These are phyloP conservation scores for Thomomys bottae DNA, from an alignment of 2,113 vertebrate species.

Conservation along the genomic window DNA sequence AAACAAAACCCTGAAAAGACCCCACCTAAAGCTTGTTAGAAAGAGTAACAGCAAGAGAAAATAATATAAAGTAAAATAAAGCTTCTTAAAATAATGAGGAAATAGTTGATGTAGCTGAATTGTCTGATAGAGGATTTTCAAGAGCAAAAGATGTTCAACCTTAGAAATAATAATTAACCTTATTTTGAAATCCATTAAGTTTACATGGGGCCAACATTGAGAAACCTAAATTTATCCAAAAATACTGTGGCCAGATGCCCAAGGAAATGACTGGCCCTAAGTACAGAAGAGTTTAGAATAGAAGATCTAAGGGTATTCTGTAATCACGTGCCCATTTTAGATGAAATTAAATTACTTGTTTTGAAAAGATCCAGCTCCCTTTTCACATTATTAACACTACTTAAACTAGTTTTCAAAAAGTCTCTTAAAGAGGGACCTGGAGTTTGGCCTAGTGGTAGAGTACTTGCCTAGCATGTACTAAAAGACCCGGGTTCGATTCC, in stretches of 20 bases:
- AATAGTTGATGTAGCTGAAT: background rate
- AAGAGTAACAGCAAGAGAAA: background rate
- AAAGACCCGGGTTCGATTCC: too few species aligned
- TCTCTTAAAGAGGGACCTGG: background rate
- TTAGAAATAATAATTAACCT: background rate
- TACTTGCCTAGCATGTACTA: too few species aligned
- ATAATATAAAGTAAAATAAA: constrained; percentile 11
- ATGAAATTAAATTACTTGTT: background rate
- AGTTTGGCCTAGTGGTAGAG: too few species aligned
- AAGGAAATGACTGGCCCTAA: background rate
- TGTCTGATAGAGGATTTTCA: background rate
- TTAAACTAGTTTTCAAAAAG: background rate
- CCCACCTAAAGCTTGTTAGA: background rate
- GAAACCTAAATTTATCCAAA: background rate
- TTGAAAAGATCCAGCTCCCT: background rate
- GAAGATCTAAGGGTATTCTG: background rate
- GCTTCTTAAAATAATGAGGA: background rate
- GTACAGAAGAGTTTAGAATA: background rate
- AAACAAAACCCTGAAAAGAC: background rate
- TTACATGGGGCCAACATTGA: background rate
- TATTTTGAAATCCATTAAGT: background rate
- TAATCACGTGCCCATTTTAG: background rate
- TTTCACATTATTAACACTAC: background rate
- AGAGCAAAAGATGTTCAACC: background rate
- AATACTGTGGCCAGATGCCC: background rate